Evolutionary conservation across 2,113 vertebrate species (phyloP).

Genomic region (Podarcis raffonei): DNA sequence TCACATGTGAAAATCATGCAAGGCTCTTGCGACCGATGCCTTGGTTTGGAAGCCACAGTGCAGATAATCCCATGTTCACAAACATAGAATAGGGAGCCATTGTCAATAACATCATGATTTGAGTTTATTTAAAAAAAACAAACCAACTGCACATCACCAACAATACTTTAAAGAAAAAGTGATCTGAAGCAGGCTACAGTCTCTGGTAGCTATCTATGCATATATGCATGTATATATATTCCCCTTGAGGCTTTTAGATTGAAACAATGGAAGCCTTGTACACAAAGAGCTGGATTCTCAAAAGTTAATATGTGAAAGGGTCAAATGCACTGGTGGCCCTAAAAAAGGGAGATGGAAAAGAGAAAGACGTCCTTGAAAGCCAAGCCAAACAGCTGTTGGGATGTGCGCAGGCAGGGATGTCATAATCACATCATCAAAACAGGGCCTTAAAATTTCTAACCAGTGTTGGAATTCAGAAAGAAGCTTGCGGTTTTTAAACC

Average conservation of each 20-base stretch:
- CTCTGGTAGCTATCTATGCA: not conserved
- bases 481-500: conserved; percentile 7
- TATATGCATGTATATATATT: not conserved
- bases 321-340: fast-evolving
- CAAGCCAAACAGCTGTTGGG: not conserved
- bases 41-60: not conserved
- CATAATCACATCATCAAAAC: not conserved
- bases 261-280: not conserved
- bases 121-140: not conserved
- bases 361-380: not conserved
- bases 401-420: not conserved
- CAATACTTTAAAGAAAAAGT: not conserved
- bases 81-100: not conserved
- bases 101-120: too few species aligned
- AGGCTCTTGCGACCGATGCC: not conserved
- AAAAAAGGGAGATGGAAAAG: not conserved
- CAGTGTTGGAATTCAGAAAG: not conserved
- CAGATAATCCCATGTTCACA: fast-evolving
- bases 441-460: not conserved
- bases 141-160: conserved; percentile 9
- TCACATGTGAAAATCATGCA: not conserved
- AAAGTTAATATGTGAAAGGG: not conserved
- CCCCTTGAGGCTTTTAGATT: not conserved
- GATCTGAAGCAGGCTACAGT: not conserved
- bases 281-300: not conserved